Base-by-base conservation (phyloP, 2,797 vertebrate genomes). In the Silurus aristotelis region DNA sequence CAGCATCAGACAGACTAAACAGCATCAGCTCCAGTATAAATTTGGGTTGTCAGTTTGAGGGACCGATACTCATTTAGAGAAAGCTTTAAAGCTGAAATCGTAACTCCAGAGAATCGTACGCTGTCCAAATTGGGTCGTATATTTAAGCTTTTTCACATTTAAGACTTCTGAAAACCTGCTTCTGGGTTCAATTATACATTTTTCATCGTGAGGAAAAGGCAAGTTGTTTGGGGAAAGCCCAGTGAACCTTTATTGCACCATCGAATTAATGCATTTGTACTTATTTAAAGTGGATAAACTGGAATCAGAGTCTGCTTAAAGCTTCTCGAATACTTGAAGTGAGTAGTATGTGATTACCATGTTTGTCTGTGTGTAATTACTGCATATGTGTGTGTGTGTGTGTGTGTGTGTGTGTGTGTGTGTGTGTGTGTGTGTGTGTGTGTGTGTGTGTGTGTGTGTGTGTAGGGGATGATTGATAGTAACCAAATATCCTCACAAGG, bases 61-160 rank as follows among this genome's bases (percentile, higher is more conserved):
- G 55, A 56, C 70, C 63, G 82, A 72, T 80, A 60, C 78, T 78
- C 48, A 70, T 81, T 82, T 84, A 86, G 66, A 61, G 43, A 63
- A 83, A 63, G 64, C 80, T 83, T 83, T 68, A 82, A 71, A 83
- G 64, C 72, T 78, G 31, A 61, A 66, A 77, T 46, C 60, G 61
- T 48, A 71, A 61, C 38, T 75, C 63, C 64, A 82, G 52, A 82
- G 46, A 25, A 27, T 67, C 63, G 46, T 56, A 58, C 27, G 19
- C 55, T 63, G 43, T 70, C 43, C 43, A 70, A 52, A 71, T 83
- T 75, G 76, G 64, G 77, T 70, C 64, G 46, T 79, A 79, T 79
- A 79, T 46, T 22, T 78, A 61, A 43, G 76, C 58, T 78, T 79
- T 79, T 12, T 63, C 38, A 63, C 58, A 46, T 79, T 79, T 79